These are phyloP conservation scores for Drosophila nebulosa DNA, from an alignment of 1,140 invertebrate genomes.

Conservation along the genomic window DNA sequence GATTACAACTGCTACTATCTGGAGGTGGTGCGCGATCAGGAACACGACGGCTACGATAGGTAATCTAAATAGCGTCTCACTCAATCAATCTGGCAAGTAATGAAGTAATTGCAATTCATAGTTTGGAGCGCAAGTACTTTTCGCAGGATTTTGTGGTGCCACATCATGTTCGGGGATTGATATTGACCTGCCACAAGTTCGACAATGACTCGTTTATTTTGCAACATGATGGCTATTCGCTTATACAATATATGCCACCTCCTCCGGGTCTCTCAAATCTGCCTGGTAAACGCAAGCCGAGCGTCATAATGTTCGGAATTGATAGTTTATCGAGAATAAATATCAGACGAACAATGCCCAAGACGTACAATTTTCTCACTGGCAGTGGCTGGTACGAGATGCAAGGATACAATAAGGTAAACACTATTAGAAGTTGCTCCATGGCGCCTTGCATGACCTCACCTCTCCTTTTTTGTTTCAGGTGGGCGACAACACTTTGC, in stretches of 20 bases:
- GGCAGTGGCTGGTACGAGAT: constrained; percentile 52
- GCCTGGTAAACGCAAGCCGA: constrained; percentile 36
- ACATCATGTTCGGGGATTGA: constrained; percentile 41
- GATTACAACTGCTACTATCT: constrained; percentile 63
- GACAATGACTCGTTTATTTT: constrained; percentile 41
- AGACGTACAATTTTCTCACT: constrained; percentile 44
- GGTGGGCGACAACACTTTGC: constrained; percentile 90
- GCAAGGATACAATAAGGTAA: constrained; percentile 68
- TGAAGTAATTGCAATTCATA: neutral
- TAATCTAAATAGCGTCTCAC: no score
- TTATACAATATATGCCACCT: constrained; percentile 27
- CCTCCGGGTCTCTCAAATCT: neutral
- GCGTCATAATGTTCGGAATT: constrained; percentile 66
- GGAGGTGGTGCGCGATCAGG: constrained; percentile 35
- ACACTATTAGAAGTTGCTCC: no score
- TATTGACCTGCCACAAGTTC: constrained; percentile 39
- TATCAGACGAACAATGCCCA: constrained; percentile 72
- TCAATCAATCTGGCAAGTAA: neutral
- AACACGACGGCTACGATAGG: constrained; percentile 46
- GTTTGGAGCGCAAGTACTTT: constrained; percentile 40
- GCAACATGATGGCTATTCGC: constrained; percentile 38
- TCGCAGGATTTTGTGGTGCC: constrained; percentile 49
- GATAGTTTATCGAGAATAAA: constrained; percentile 72
- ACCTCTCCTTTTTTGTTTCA: constrained; percentile 57
- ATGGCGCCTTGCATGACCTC: no score